Percentiles rank a stretch among this genome's conserved stretches.
Evolutionary conservation across 23 tunicate genomes (phyloP).

Genomic region (Clavelina lepadiformis): DNA sequence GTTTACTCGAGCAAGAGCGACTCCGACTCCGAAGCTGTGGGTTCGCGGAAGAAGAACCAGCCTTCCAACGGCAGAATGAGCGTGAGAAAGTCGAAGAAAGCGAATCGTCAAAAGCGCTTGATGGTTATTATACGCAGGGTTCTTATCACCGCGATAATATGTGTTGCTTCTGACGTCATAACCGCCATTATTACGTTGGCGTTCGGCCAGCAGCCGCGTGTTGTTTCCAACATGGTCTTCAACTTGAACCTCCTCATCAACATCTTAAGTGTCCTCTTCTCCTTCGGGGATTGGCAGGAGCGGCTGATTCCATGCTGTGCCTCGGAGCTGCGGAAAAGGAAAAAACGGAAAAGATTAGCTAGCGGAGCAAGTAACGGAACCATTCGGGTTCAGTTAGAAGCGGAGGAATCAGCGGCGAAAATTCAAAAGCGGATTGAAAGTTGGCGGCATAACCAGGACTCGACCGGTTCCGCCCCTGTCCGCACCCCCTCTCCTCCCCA

Average conservation of each 20-base stretch:
- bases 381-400: too few relatives aligned
- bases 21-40: slow-evolving; percentile 1
- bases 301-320: slow-evolving; percentile 52
- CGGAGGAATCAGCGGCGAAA: too few relatives aligned
- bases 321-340: background rate
- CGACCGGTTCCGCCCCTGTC: too few relatives aligned
- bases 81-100: slow-evolving; percentile 22
- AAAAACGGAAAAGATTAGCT: background rate
- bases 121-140: slow-evolving; percentile 49
- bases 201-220: slow-evolving; percentile 46
- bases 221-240: slow-evolving; percentile 59
- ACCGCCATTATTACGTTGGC: slow-evolving; percentile 40
- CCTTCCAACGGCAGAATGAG: too few relatives aligned
- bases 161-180: slow-evolving; percentile 62
- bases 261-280: slow-evolving; percentile 43
- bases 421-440: too few relatives aligned
- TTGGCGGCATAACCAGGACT: too few relatives aligned
- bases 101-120: slow-evolving; percentile 29
- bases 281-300: slow-evolving; percentile 71
- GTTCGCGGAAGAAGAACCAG: too few relatives aligned
- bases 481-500: too few relatives aligned
- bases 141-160: slow-evolving; percentile 47
- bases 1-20: background rate
- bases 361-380: too few relatives aligned
- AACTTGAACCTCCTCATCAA: slow-evolving; percentile 60